Base-by-base conservation (phyloP, 2,113 vertebrate species). In the Cranoglanis bouderius region DNA sequence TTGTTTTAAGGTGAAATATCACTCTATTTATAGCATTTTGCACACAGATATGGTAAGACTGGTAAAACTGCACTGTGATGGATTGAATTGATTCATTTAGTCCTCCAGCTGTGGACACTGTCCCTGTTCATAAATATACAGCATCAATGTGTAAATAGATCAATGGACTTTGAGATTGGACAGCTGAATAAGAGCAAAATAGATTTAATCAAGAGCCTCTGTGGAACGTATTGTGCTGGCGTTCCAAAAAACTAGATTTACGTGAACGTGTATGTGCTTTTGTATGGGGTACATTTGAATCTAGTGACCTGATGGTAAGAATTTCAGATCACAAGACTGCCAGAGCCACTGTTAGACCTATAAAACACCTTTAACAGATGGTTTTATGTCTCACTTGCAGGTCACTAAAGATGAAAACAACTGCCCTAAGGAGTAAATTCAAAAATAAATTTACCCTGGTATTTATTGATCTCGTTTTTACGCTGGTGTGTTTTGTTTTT, bases 91-190 rank as follows among this genome's bases (percentile, higher is more conserved):
- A 89, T 90, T 90, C 67, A 53, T 85, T 89, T 57, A 87, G 72
- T 75, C 72, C 19, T 74, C 18, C 35, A 6, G 85, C 10, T 61
- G 38, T 46, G 78, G 32, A 81, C 63, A 89, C 13, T 63, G 72
- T 80, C 51, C 85, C 74, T 57, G 49, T 82, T 89, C 63, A 88
- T 86, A 84, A 89, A 87, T 87, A 87, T 81, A 75, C 87, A 89
- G 61, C 49, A 87, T 61, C 55, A 10, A 49, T 26, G 55, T 40
- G 40, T 49, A 87, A 86, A 82, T 57, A 63, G 70, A 90, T 89
- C 88, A 24, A 85, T 55, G 61, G 80, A 63, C 63, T 74, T 87
- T 67, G 74, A 59, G 65, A 87, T 80, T 84, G 61, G 49, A 78
- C 40, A n/a, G 84, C 78, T 72, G 53, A 85, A 59, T 35, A 38